Evolutionary conservation across 2,888 invertebrate species (phyloP), one percentile per base, ranked within the genome.

Genomic region (Augiades crinisus): DNA sequence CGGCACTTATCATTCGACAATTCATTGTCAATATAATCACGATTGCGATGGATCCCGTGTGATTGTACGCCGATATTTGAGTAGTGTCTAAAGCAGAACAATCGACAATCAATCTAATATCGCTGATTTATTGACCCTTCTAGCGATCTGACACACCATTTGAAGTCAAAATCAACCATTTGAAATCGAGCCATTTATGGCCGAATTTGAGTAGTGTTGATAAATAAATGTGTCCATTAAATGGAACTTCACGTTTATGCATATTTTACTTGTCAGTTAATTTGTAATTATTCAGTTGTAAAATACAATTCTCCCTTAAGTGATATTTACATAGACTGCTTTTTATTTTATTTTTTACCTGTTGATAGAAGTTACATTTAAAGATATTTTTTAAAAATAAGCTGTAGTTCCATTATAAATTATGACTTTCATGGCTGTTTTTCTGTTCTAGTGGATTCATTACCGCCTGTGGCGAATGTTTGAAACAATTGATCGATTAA

Each of bases 401-500:
- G n/a, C n/a, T n/a, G n/a, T n/a, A n/a, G n/a, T n/a, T n/a, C 2
- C 7, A 22, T 2, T 22, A 6, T 5, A 6, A 8, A 10, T 27
- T 5, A 27, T 27, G 10, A 27, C 2, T 27, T 27, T n/a, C n/a
- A 2, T 10, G 8, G 5, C 10, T 10, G 6, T 8, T 24, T 10
- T 2, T 27, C 27, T 27, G 27, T 10, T 10, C 27, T 27, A 10
- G n/a, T 27, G 27, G 4, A 10, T 3, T 27, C 27, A 27, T 27
- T 27, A 19, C 3, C 19, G 10, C 27, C 8, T 27, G n/a, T n/a
- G n/a, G n/a, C n/a, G n/a, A n/a, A n/a, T 27, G 4, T 34, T 22
- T 46, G 16, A 58, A 56, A 67, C 71, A 67, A 76, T 68, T 65
- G 66, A 67, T 63, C 67, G 68, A 78, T 81, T 72, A 70, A 76